Base-by-base conservation (phyloP, 2,113 vertebrate genomes). In the Brienomyrus brachyistius region DNA sequence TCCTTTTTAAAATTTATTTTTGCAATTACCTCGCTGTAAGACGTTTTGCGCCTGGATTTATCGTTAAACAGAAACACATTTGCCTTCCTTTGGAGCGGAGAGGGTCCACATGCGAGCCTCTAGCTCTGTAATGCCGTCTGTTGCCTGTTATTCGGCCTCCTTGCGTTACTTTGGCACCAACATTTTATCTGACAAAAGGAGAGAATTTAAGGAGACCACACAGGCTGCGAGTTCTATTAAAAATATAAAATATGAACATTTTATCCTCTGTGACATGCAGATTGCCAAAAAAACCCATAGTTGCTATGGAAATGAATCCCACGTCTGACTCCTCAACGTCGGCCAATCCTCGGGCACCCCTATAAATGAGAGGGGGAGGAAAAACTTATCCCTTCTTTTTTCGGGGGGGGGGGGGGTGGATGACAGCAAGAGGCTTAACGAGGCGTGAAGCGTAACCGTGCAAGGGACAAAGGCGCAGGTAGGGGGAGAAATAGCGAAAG, bases 391-490 rank as follows among this genome's bases (percentile, higher is more conserved):
- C 90, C 94, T 93, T 94, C 89, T 92, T 91, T 93, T 91, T 92
- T 91, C 91, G 92, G 86, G 66, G 93, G 94, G 94, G 95, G 94
- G 94, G 88, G 89, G 90, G 94, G 93, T n/a, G 94, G 40, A 40
- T 91, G 91, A 92, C 91, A 93, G 93, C 91, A 91, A 91, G 93
- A 93, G 93, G 94, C 91, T 93, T 93, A 91, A 93, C 91, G 93
- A 94, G 95, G 92, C 95, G 94, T 95, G 95, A 95, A 95, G 93
- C 93, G 92, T 92, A 94, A 94, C 94, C 93, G 93, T 93, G 90
- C 93, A 92, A 90, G 92, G 92, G 93, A 96, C 94, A 95, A 95
- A 96, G 94, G 92, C 93, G 70, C 92, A 91, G 89, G 84, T 89
- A 93, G 91, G 91, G 90, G 91, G 92, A 91, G 92, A 82, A 90